These are phyloP conservation scores for Cabera pusaria DNA, from an alignment of 2,888 invertebrate species.

Conservation along the genomic window DNA sequence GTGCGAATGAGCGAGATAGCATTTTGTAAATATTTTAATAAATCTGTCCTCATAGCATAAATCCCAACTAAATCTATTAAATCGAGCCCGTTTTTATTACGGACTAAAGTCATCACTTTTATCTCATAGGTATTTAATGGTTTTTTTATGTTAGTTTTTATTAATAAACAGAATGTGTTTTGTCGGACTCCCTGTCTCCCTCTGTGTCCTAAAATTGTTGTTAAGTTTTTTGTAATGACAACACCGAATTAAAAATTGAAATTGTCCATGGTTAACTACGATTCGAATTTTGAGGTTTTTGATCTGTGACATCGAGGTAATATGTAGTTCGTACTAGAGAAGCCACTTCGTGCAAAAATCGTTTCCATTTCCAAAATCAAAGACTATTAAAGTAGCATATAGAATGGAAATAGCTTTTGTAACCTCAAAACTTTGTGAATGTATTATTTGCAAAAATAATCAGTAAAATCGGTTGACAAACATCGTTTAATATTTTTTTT, in stretches of 20 bases:
- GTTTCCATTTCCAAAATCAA: too few species aligned
- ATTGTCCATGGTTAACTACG: conserved; percentile 43
- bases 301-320: conserved; percentile 68
- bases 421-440: too few species aligned
- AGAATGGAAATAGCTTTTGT: too few species aligned
- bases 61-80: conserved; percentile 62
- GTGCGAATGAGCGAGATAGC: conserved; percentile 70
- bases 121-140: conserved; percentile 82
- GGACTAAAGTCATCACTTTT: conserved; percentile 74
- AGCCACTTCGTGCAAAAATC: too few species aligned
- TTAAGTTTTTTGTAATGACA: conserved; percentile 44
- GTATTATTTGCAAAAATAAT: too few species aligned
- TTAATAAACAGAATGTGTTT: conserved; percentile 67
- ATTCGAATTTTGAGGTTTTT: conserved; percentile 28
- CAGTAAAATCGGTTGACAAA: too few species aligned
- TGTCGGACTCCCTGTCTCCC: conserved; percentile 54
- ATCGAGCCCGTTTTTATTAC: conserved; percentile 50
- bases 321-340: too few species aligned
- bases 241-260: conserved; percentile 39
- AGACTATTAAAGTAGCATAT: too few species aligned
- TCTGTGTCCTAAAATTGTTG: conserved; percentile 45
- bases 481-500: too few species aligned
- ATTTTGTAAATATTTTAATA: conserved; percentile 76
- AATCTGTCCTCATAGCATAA: conserved; percentile 75
- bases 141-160: conserved; percentile 69